Percentiles rank a stretch among this genome's conserved stretches.
phyloP scores from a whole-genome alignment of 2,888 invertebrate genomes.

The Caenorhabditis sp. region DNA sequence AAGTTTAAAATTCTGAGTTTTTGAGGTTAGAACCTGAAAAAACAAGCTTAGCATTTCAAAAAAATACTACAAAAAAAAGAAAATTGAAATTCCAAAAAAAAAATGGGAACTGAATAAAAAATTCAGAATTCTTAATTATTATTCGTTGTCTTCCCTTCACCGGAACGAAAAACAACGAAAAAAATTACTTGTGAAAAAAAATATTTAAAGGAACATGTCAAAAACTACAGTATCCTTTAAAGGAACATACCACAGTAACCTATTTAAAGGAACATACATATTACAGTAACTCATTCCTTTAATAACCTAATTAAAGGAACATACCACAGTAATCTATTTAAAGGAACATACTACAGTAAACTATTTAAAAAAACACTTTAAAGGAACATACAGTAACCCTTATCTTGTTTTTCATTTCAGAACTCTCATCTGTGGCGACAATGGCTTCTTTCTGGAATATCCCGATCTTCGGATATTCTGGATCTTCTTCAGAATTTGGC shows the following conservation, averaged over 20 bases:
- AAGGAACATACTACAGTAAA: too few species aligned
- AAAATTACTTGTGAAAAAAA: constrained; percentile 4
- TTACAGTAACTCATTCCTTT: too few species aligned
- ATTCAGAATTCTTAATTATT: background rate
- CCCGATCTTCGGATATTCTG: constrained; percentile 54
- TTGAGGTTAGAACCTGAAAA: too few species aligned
- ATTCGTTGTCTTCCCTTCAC: background rate
- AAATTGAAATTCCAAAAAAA: background rate
- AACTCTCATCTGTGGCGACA: constrained; percentile 50
- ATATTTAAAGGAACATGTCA: too few species aligned
- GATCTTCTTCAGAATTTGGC: constrained; percentile 53
- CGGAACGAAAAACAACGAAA: background rate
- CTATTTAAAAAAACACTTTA: too few species aligned
- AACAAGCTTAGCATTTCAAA: background rate
- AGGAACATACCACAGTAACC: too few species aligned
- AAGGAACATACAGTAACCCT: too few species aligned
- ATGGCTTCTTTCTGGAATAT: constrained; percentile 58
- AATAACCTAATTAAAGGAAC: too few species aligned
- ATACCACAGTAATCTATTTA: too few species aligned
- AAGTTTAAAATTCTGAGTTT: too few species aligned
- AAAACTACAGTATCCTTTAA: background rate
- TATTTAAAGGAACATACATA: too few species aligned
- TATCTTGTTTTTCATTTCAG: too few species aligned
- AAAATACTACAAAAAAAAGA: background rate
- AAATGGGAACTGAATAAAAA: background rate